phyloP scores from a whole-genome alignment of 2,888 invertebrate genomes.

The Euplexia lucipara region DNA sequence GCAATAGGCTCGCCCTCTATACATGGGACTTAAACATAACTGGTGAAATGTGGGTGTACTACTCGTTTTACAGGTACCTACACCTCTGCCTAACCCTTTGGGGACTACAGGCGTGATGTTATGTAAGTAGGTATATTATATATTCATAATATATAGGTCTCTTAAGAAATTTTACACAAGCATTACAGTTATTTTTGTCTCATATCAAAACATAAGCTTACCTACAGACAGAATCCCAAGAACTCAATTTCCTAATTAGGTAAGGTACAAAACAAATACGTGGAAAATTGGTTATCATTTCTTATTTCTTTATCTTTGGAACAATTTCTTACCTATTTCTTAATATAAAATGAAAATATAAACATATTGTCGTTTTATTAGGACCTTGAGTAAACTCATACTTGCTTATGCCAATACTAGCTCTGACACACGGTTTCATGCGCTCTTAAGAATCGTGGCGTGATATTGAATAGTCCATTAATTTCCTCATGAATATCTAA shows the following conservation, averaged over 20 bases:
- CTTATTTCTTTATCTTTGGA: not conserved
- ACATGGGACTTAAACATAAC: too few species aligned
- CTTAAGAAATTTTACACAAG: not conserved
- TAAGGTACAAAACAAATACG: not conserved
- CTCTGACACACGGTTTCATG: too few species aligned
- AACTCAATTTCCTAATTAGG: not conserved
- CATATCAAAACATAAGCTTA: not conserved
- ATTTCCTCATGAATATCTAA: too few species aligned
- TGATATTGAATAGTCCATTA: too few species aligned
- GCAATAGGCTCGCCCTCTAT: too few species aligned
- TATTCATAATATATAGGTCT: not conserved
- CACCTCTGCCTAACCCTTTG: too few species aligned
- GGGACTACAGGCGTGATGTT: too few species aligned
- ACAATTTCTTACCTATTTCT: constrained; percentile 18
- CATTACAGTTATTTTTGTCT: too few species aligned
- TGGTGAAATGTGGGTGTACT: too few species aligned
- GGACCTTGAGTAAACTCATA: not conserved
- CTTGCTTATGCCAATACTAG: not conserved
- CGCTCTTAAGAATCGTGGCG: too few species aligned
- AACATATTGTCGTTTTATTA: constrained; percentile 2
- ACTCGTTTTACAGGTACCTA: too few species aligned
- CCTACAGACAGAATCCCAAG: not conserved
- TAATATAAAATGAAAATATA: not conserved
- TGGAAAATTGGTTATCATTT: not conserved
- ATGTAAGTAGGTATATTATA: too few species aligned